These are phyloP conservation scores for Lindbergichthys nudifrons DNA, from an alignment of 2,797 vertebrate genomes.

Conservation along the genomic window DNA sequence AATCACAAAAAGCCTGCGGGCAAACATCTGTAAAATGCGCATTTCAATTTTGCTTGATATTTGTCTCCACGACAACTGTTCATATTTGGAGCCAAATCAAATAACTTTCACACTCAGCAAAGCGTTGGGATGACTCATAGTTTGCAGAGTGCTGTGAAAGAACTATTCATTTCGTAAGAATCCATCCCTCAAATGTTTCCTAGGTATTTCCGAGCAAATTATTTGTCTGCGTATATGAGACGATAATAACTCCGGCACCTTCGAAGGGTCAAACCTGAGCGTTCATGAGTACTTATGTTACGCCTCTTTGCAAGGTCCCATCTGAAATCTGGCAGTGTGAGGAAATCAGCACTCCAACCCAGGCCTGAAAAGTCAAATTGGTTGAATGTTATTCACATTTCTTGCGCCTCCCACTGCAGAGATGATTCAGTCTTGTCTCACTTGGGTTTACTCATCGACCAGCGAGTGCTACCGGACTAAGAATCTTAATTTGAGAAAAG, in stretches of 20 bases:
- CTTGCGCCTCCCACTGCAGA: constrained; percentile 35
- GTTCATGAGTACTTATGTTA: background rate
- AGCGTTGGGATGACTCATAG: constrained; percentile 57
- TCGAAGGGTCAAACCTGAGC: background rate
- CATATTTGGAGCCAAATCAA: constrained; percentile 36
- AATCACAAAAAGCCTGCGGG: background rate
- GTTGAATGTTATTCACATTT: constrained; percentile 35
- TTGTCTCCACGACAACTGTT: constrained; percentile 39
- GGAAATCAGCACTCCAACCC: constrained; percentile 32
- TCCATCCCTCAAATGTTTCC: constrained; percentile 11
- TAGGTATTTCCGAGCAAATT: background rate
- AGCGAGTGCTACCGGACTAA: background rate
- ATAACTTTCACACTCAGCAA: constrained; percentile 41
- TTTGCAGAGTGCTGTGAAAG: constrained; percentile 45
- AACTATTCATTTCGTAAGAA: constrained; percentile 22
- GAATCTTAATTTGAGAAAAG: constrained; percentile 17
- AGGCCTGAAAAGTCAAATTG: constrained; percentile 24
- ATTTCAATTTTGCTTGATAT: background rate
- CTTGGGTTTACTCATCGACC: constrained; percentile 28
- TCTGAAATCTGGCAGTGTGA: constrained; percentile 38
- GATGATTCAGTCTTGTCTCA: constrained; percentile 42
- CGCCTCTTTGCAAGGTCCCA: constrained; percentile 10
- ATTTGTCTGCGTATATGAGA: constrained; percentile 19
- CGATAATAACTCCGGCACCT: background rate
- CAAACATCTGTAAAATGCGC: constrained; percentile 16